These are phyloP conservation scores for Fopius arisanus DNA, from an alignment of 1,140 invertebrate genomes.

Conservation along the genomic window DNA sequence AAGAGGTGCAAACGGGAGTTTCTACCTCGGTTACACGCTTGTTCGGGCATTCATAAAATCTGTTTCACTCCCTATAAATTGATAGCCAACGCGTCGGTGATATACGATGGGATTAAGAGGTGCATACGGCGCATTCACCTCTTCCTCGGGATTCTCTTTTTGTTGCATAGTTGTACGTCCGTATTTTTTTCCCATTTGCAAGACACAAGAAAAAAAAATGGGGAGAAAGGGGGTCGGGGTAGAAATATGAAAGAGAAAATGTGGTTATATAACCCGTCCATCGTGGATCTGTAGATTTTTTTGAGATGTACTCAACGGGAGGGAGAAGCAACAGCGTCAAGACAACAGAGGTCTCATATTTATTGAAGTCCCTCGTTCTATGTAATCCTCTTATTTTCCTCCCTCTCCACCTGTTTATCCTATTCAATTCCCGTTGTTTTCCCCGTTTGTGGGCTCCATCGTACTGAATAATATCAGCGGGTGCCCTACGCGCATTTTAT, in stretches of 20 bases:
- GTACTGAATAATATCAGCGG: slow-evolving; percentile 15
- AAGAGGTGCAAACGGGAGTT: slow-evolving; percentile 33
- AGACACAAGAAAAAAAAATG: not conserved
- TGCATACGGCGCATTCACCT: slow-evolving; percentile 9
- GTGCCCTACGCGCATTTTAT: not conserved
- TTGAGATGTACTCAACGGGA: not conserved
- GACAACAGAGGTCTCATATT: slow-evolving; percentile 9
- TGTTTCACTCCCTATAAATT: slow-evolving; percentile 45
- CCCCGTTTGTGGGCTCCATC: not conserved
- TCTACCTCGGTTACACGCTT: slow-evolving; percentile 27
- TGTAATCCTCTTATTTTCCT: slow-evolving; percentile 21
- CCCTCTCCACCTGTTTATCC: not conserved
- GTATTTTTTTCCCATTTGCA: not conserved
- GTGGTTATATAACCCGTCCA: not conserved
- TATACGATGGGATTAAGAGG: slow-evolving; percentile 40
- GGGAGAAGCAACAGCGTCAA: not conserved
- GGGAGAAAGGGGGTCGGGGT: not conserved
- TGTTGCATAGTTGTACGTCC: not conserved
- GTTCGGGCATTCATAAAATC: slow-evolving; percentile 42
- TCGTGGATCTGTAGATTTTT: not conserved
- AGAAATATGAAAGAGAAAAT: not conserved
- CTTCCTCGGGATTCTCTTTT: not conserved
- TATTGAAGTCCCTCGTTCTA: slow-evolving; percentile 29
- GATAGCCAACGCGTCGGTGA: slow-evolving; percentile 33
- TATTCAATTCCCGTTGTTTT: not conserved